Base-by-base conservation (phyloP, 2,113 vertebrate genomes). In the Trogon surrucura region DNA sequence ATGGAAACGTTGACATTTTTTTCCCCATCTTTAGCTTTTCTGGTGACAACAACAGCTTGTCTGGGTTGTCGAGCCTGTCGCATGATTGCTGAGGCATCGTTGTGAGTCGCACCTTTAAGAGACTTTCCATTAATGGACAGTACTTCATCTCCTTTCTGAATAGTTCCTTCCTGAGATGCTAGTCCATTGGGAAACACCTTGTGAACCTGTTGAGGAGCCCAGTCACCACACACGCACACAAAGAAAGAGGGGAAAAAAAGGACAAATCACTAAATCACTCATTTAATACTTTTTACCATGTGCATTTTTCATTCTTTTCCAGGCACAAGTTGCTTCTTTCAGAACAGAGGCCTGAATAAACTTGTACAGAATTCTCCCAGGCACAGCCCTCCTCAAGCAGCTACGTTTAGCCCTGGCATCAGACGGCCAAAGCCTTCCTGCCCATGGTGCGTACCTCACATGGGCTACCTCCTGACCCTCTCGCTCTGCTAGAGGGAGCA, bases 51-150 rank as follows among this genome's bases (percentile, higher is more conserved):
- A 78, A 99, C 99, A 0, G 99, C 99, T 93, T 99, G 98, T 85
- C 94, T 96, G 36, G 98, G 97, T n/a, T 92, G 96, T 20, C 99
- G 98, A 15, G 99, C 98, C 70, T 99, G 98, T 11, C 99, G 98
- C 77, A 99, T 89, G 65, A 98, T 98, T 5, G 97, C 97, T 25
- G 98, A 98, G 62, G 99, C 99, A 0, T 99, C 98, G 0, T 48
- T 95, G 85, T 99, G 99, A 1, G 98, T 98, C 4, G 98, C 94
- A 1, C 98, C 98, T 80, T 98, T 99, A 44, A 99, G 98, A 2
- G 98, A 99, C 89, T 99, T 99, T 18, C 99, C 99, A 3, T 99
- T 99, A 91, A 99, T 99, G 20, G 99, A 99, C 72, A 99, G 93
- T 6, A 99, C 98, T 96, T 99, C 98, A 4, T 99, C 98, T 66